Evolutionary conservation across 2,797 vertebrate species (phyloP).

Genomic region (Chiropotes sagulatus): DNA sequence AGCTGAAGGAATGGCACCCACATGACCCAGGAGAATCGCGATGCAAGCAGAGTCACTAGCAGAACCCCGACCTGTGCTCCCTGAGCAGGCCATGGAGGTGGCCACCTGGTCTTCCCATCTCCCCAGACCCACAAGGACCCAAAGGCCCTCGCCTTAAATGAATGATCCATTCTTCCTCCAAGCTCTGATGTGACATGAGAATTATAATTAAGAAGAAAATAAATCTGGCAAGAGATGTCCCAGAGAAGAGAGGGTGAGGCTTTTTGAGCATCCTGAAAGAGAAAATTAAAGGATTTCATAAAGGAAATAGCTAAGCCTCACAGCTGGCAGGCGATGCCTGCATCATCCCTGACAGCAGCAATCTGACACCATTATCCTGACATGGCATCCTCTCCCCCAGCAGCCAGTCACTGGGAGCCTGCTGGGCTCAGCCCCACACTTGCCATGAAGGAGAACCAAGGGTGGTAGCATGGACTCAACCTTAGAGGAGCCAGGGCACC

Average conservation of each 20-base stretch:
- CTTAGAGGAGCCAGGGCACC: neutral
- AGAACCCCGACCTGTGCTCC: neutral
- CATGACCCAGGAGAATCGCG: neutral
- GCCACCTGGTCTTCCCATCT: neutral
- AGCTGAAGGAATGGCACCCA: neutral
- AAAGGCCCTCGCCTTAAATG: neutral
- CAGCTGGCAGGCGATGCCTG: neutral
- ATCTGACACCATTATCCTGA: accelerated
- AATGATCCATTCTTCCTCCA: neutral
- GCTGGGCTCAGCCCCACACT: neutral
- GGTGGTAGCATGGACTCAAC: accelerated
- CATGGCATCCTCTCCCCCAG: accelerated
- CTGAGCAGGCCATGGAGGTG: neutral
- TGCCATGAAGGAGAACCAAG: neutral
- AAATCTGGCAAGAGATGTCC: neutral
- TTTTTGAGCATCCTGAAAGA: neutral
- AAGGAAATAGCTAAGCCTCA: neutral
- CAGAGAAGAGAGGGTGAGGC: neutral
- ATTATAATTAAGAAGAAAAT: neutral
- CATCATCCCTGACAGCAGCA: neutral
- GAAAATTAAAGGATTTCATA: neutral
- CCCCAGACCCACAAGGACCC: accelerated
- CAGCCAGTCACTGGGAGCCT: neutral
- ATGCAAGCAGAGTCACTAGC: accelerated
- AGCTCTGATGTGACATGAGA: neutral